These are phyloP conservation scores for Chloromyia formosa DNA, from an alignment of 2,888 invertebrate genomes.

Conservation along the genomic window DNA sequence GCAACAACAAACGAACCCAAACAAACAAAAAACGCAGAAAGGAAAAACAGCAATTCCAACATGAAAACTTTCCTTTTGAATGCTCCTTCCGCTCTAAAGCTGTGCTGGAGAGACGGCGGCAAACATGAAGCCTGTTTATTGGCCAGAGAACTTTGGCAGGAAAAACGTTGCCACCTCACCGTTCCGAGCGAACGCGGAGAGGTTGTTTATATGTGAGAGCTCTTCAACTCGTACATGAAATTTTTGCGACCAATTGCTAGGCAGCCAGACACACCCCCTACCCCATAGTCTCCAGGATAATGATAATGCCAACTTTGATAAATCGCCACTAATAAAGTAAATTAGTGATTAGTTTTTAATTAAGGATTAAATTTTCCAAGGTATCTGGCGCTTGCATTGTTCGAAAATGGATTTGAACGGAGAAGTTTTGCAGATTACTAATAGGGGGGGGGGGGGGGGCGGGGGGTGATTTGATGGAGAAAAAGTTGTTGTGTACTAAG, in stretches of 20 bases:
- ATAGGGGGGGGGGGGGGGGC: too few relatives aligned
- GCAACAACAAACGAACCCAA: background rate
- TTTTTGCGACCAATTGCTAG: background rate
- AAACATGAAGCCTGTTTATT: background rate
- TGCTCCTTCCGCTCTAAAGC: background rate
- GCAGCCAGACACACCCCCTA: background rate
- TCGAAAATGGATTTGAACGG: background rate
- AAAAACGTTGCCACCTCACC: background rate
- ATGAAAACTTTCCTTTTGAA: background rate
- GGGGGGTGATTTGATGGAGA: background rate
- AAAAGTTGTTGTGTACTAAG: background rate
- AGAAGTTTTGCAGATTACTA: constrained; percentile 7
- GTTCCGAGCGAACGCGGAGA: background rate
- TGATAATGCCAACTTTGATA: constrained; percentile 27
- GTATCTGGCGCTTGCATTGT: constrained; percentile 3
- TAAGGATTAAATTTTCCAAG: constrained; percentile 46
- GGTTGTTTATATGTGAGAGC: too few relatives aligned
- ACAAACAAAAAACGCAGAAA: too few relatives aligned
- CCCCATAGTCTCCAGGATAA: background rate
- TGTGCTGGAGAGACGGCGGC: background rate
- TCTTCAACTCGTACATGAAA: background rate
- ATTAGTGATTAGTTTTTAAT: constrained; percentile 50
- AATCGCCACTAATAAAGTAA: constrained; percentile 44
- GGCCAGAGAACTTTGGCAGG: background rate
- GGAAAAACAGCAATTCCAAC: background rate